Evolutionary conservation across 2,797 vertebrate genomes (phyloP).

Genomic region (Acropternis orthonyx): DNA sequence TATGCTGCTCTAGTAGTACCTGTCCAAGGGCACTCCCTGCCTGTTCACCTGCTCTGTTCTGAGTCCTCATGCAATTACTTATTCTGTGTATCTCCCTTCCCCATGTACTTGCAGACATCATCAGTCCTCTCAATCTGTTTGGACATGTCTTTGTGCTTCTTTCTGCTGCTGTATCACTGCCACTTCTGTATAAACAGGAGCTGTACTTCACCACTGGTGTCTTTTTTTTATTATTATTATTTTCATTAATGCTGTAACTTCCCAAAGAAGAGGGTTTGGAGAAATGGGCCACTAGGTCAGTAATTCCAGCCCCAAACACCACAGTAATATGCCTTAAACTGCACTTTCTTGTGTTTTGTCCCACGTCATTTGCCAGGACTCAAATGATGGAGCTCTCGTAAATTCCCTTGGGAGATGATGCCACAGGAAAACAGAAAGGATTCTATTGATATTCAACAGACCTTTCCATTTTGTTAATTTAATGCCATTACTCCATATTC

Average conservation of each 20-base stretch:
- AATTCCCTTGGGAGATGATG: conserved; percentile 18
- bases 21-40: background rate
- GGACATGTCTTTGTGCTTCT: background rate
- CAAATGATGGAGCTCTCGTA: background rate
- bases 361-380: background rate
- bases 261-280: background rate
- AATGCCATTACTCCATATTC: background rate
- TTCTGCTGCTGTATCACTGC: background rate
- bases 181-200: background rate
- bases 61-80: background rate
- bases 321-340: conserved; percentile 12
- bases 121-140: background rate
- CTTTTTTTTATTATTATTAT: background rate
- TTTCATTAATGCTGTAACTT: background rate
- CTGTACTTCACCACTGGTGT: rapidly evolving
- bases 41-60: background rate
- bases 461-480: conserved; percentile 48
- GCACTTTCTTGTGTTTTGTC: conserved; percentile 1
- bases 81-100: background rate
- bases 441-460: conserved; percentile 35
- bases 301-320: background rate
- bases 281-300: background rate
- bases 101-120: background rate
- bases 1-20: background rate
- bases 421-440: conserved; percentile 32